A percentile compares a stretch with the other conserved stretches of the same genome.
Evolutionary conservation across 1,140 invertebrate genomes (phyloP).

Genomic region (Trypoxylus dichotomus): DNA sequence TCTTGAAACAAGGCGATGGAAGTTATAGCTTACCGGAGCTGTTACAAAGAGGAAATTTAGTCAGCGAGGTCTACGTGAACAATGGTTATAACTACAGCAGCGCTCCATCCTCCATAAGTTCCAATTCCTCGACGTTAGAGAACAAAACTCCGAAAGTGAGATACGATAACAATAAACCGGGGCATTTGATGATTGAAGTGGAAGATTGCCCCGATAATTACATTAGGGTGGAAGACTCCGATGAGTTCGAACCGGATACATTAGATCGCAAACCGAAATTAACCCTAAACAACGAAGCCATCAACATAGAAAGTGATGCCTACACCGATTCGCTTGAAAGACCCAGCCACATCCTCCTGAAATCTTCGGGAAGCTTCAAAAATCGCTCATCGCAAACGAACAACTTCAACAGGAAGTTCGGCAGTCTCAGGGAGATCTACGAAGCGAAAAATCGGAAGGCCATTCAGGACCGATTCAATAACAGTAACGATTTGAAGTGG

Average conservation of each 20-base stretch:
- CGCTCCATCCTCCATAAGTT: conserved; percentile 60
- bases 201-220: conserved; percentile 72
- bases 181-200: conserved; percentile 77
- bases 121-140: conserved; percentile 63
- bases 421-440: conserved; percentile 72
- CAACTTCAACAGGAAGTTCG: conserved; percentile 58
- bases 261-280: conserved; percentile 75
- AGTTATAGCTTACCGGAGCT: conserved; percentile 57
- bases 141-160: conserved; percentile 59
- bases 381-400: conserved; percentile 49
- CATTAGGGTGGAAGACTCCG: conserved; percentile 69
- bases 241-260: conserved; percentile 81
- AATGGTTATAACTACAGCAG: conserved; percentile 72
- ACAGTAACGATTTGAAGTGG: background rate
- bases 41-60: conserved; percentile 59
- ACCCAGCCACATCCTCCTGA: conserved; percentile 58
- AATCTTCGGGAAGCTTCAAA: conserved; percentile 65
- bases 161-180: conserved; percentile 63
- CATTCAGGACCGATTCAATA: background rate
- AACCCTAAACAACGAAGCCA: conserved; percentile 44
- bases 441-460: conserved; percentile 60
- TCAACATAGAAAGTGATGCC: conserved; percentile 46
- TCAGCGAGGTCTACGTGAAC: conserved; percentile 78
- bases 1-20: conserved; percentile 56
- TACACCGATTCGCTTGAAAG: conserved; percentile 62